These are phyloP conservation scores for Hyles lineata DNA, from an alignment of 2,888 invertebrate species.

Conservation along the genomic window DNA sequence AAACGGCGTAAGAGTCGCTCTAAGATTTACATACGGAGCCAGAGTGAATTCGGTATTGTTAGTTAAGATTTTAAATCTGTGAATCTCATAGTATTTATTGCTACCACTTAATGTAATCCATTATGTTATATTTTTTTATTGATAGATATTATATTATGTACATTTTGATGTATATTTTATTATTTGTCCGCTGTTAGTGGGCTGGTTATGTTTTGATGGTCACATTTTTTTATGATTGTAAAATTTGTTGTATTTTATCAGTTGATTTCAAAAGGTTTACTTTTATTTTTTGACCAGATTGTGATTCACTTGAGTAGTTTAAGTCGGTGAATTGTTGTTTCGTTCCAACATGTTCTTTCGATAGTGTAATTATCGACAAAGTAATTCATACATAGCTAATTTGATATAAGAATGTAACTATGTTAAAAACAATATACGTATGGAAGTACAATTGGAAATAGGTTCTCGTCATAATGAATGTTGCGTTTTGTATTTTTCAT, in stretches of 20 bases:
- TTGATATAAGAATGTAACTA: slow-evolving; percentile 68
- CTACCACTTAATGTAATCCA: slow-evolving; percentile 82
- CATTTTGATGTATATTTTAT: slow-evolving; percentile 85
- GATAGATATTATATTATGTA: slow-evolving; percentile 84
- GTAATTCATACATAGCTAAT: slow-evolving; percentile 67
- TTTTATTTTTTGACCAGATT: slow-evolving; percentile 68
- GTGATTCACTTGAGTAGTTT: slow-evolving; percentile 70
- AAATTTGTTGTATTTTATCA: slow-evolving; percentile 82
- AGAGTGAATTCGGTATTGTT: slow-evolving; percentile 82
- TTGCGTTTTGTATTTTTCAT: slow-evolving; percentile 69
- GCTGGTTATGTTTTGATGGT: slow-evolving; percentile 79
- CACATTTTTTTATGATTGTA: slow-evolving; percentile 79
- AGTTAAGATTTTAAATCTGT: slow-evolving; percentile 85
- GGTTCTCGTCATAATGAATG: slow-evolving; percentile 65
- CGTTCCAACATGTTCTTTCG: slow-evolving; percentile 62
- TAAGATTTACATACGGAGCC: slow-evolving; percentile 75
- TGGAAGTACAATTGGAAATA: slow-evolving; percentile 83
- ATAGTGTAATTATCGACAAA: slow-evolving; percentile 60
- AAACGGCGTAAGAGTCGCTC: slow-evolving; percentile 78
- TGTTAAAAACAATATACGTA: slow-evolving; percentile 82
- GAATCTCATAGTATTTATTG: slow-evolving; percentile 85
- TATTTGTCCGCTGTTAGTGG: slow-evolving; percentile 78
- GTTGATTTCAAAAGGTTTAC: slow-evolving; percentile 73
- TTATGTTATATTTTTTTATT: slow-evolving; percentile 82
- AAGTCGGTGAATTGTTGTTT: slow-evolving; percentile 68